Evolutionary conservation across 2,113 vertebrate genomes (phyloP).

Genomic region (Mobula birostris): DNA sequence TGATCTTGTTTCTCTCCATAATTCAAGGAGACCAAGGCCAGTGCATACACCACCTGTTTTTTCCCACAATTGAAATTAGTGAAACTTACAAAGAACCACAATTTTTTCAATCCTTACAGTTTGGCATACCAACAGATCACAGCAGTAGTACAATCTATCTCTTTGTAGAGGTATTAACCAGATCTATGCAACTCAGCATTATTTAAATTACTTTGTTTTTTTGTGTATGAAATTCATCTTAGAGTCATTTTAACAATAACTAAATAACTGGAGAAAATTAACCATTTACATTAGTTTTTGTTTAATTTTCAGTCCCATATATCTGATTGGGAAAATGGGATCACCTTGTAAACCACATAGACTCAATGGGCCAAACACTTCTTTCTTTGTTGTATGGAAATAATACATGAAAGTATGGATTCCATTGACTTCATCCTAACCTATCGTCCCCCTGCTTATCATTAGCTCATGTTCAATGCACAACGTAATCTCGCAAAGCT

Average conservation of each 20-base stretch:
- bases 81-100: neutral
- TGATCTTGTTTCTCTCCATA: neutral
- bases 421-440: too few relatives aligned
- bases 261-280: neutral
- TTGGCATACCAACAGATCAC: neutral
- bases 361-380: too few relatives aligned
- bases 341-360: too few relatives aligned
- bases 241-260: neutral
- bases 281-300: neutral
- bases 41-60: neutral
- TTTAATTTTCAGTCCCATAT: neutral
- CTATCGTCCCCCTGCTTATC: too few relatives aligned
- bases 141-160: neutral
- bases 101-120: neutral
- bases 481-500: neutral
- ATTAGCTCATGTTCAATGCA: neutral
- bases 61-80: neutral
- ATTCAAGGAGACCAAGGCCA: neutral
- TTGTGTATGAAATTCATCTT: neutral
- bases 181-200: neutral
- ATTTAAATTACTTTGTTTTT: neutral
- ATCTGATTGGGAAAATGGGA: neutral
- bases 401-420: too few relatives aligned
- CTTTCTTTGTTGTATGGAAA: too few relatives aligned
- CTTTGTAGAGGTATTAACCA: neutral